A percentile compares a stretch with the other conserved stretches of the same genome.
These are phyloP conservation scores for Macrophya annulata DNA, from an alignment of 2,888 invertebrate species.

Conservation along the genomic window DNA sequence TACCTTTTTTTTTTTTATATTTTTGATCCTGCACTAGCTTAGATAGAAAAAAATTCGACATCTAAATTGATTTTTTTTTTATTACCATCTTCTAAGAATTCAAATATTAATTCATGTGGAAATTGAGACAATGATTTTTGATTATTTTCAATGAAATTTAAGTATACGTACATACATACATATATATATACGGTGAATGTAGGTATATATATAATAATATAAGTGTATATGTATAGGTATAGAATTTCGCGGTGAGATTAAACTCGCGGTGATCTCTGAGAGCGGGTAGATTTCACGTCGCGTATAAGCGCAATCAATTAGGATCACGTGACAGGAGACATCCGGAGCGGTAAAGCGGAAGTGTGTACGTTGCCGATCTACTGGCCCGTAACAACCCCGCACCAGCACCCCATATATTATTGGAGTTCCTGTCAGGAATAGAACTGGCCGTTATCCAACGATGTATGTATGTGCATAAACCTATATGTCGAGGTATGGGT, in stretches of 20 bases:
- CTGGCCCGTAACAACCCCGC: constrained; percentile 59
- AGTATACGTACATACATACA: background rate
- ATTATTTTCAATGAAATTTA: too few relatives aligned
- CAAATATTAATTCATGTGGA: too few relatives aligned
- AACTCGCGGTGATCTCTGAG: constrained; percentile 23
- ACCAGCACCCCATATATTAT: constrained; percentile 52
- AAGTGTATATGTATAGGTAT: background rate
- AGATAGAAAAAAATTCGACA: too few relatives aligned
- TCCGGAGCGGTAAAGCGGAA: constrained; percentile 60
- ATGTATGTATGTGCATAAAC: background rate
- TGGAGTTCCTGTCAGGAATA: constrained; percentile 44
- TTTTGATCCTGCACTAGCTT: too few relatives aligned
- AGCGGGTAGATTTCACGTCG: constrained; percentile 34
- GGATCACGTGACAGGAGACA: constrained; percentile 61
- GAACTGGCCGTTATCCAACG: constrained; percentile 45
- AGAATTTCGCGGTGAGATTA: constrained; percentile 11
- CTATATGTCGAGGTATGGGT: too few relatives aligned
- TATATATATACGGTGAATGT: too few relatives aligned
- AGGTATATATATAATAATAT: background rate
- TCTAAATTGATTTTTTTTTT: too few relatives aligned
- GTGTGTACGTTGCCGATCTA: constrained; percentile 58
- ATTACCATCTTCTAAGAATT: too few relatives aligned
- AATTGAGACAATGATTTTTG: too few relatives aligned
- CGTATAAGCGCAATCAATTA: constrained; percentile 59
- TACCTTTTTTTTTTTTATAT: too few relatives aligned